These are phyloP conservation scores for Acanthochromis polyacanthus DNA, from an alignment of 2,113 vertebrate species.

Conservation along the genomic window DNA sequence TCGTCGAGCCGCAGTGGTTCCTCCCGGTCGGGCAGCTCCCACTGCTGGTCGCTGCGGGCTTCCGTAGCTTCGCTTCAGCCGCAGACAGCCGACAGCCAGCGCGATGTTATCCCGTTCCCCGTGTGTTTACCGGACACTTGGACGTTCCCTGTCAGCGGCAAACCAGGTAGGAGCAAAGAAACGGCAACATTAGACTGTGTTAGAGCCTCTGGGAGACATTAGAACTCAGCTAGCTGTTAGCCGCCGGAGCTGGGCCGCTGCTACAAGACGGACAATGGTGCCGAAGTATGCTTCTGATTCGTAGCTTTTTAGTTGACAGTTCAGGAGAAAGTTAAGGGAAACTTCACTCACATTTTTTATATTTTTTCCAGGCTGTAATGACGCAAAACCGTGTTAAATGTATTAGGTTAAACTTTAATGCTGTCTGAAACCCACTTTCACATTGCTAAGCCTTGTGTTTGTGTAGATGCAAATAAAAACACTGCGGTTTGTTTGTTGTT, in stretches of 20 bases:
- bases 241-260: neutral
- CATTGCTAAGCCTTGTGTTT: too few relatives aligned
- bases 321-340: too few relatives aligned
- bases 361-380: too few relatives aligned
- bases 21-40: neutral
- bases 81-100: neutral
- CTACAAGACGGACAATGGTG: too few relatives aligned
- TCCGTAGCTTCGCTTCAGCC: conserved; percentile 1
- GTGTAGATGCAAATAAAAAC: too few relatives aligned
- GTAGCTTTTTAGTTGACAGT: too few relatives aligned
- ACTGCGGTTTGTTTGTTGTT: too few relatives aligned
- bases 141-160: conserved; percentile 86
- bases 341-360: too few relatives aligned
- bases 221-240: neutral
- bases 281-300: too few relatives aligned
- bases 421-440: too few relatives aligned
- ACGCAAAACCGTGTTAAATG: too few relatives aligned
- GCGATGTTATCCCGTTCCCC: conserved; percentile 84
- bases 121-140: conserved; percentile 85
- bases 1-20: conserved; percentile 31
- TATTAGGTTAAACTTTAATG: too few relatives aligned
- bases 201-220: neutral
- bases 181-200: neutral
- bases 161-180: conserved; percentile 84
- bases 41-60: neutral